Conservation (phyloP, 2,797 vertebrate genomes). For the Furcifer pardalis region DNA sequence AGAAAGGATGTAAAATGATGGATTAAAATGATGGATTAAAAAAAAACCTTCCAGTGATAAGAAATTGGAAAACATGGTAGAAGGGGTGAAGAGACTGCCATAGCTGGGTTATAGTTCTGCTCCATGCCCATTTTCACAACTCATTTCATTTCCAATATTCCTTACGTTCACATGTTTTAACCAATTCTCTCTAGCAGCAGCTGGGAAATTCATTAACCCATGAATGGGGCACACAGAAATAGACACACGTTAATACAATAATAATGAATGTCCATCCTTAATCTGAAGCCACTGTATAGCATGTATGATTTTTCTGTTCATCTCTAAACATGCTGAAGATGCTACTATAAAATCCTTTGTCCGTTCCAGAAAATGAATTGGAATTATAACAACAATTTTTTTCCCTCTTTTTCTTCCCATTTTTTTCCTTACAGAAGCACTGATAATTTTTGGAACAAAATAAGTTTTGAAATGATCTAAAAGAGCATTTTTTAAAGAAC, state of each 20-base stretch:
- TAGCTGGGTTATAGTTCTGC: background rate
- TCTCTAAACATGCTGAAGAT: background rate
- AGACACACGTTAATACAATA: background rate
- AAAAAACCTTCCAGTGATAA: background rate
- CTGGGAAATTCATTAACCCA: background rate
- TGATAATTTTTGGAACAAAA: background rate
- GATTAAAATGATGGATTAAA: too few species aligned
- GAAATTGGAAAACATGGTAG: too few species aligned
- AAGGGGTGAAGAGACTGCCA: background rate
- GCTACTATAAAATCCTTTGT: too few species aligned
- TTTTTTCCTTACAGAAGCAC: background rate
- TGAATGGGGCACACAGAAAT: background rate
- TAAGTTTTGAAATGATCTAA: background rate
- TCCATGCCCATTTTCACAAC: background rate
- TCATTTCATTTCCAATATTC: background rate
- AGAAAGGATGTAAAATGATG: background rate
- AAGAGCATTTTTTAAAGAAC: too few species aligned
- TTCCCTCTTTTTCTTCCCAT: too few species aligned
- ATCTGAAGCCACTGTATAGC: too few species aligned
- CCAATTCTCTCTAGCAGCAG: background rate
- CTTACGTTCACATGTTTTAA: background rate
- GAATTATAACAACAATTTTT: background rate
- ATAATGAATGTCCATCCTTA: too few species aligned
- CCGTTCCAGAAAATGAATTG: background rate
- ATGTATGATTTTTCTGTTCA: background rate